phyloP scores from a whole-genome alignment of 2,888 invertebrate species.

The Halictus ligatus region DNA sequence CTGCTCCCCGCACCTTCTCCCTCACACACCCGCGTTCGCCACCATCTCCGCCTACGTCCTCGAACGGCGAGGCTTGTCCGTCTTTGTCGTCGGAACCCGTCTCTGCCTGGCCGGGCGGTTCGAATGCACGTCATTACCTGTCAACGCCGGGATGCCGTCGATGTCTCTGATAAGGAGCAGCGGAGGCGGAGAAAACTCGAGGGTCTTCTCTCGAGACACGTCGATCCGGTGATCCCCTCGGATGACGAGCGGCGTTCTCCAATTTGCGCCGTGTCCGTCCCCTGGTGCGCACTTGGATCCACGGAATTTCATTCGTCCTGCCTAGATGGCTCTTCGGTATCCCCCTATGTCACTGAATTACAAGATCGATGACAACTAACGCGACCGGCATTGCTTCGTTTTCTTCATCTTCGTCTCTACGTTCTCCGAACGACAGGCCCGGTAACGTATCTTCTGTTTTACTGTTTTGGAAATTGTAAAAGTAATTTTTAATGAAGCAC shows the following conservation, averaged over 20 bases:
- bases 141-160: constrained; percentile 52
- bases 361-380: neutral
- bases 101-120: constrained; percentile 13
- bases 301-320: neutral
- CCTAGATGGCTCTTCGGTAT: neutral
- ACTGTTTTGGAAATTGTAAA: too few relatives aligned
- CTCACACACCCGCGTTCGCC: neutral
- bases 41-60: neutral
- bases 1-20: neutral
- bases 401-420: neutral
- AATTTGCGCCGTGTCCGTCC: constrained; percentile 37
- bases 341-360: neutral
- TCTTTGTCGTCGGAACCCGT: constrained; percentile 51
- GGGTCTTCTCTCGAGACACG: constrained; percentile 44
- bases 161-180: constrained; percentile 55
- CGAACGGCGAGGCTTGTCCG: constrained; percentile 41
- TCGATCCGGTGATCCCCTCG: constrained; percentile 32
- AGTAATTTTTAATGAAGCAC: too few relatives aligned
- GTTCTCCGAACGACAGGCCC: neutral
- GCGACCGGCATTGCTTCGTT: neutral
- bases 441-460: too few relatives aligned
- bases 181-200: constrained; percentile 42
- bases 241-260: constrained; percentile 32
- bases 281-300: neutral
- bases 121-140: constrained; percentile 68